Evolutionary conservation across 2,888 invertebrate species (phyloP).

Genomic region (Selenia dentaria): DNA sequence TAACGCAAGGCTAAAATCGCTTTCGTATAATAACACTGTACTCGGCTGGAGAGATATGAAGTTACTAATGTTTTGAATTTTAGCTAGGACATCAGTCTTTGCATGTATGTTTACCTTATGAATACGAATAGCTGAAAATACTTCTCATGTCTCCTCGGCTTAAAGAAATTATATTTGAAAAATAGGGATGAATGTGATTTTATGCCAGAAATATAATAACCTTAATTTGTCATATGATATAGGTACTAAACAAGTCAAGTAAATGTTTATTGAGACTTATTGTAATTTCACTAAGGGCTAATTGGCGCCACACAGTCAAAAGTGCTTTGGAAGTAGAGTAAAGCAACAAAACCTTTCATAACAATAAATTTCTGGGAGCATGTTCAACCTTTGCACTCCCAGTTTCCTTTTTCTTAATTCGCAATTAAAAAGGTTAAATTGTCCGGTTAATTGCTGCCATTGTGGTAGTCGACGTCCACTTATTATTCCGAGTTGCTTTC

Average conservation of each 20-base stretch:
- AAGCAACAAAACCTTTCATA: constrained; percentile 19
- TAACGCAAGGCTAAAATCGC: constrained; percentile 65
- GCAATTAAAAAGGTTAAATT: constrained; percentile 82
- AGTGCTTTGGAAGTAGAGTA: constrained; percentile 7
- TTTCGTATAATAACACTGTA: constrained; percentile 48
- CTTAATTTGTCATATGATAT: no score
- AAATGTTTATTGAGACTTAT: no score
- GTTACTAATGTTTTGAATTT: constrained; percentile 24
- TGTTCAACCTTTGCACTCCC: constrained; percentile 70
- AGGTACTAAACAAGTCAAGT: no score
- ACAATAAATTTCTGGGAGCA: constrained; percentile 60
- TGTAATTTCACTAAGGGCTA: no score
- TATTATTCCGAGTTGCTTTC: constrained; percentile 69
- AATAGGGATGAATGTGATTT: no score
- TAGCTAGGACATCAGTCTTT: no score
- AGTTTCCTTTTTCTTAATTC: constrained; percentile 62
- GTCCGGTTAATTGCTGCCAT: constrained; percentile 78
- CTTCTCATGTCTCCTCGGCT: no score
- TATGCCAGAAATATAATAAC: no score
- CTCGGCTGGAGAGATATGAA: constrained; percentile 31
- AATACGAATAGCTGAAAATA: no score
- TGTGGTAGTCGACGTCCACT: constrained; percentile 71
- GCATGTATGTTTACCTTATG: no score
- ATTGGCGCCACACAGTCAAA: no score
- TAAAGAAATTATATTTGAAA: no score